Evolutionary conservation across 2,888 invertebrate genomes (phyloP).

Genomic region (Yponomeuta sedellus): DNA sequence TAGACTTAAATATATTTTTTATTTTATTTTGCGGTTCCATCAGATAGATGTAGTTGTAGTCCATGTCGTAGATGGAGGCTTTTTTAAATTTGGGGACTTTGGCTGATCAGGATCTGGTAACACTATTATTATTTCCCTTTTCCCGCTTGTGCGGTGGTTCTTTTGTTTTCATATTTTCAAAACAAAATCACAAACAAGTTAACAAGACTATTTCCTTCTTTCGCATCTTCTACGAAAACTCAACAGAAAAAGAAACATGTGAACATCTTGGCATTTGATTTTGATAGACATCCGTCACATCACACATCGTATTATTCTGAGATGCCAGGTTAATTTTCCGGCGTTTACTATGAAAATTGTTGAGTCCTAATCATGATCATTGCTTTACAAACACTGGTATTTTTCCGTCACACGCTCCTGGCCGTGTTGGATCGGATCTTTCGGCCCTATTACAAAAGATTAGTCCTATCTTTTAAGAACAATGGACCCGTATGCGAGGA

Average conservation of each 20-base stretch:
- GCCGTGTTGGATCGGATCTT: conserved; percentile 46
- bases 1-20: no score
- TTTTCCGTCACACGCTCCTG: conserved; percentile 57
- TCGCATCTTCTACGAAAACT: neutral
- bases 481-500: conserved; percentile 37
- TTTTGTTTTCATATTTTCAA: no score
- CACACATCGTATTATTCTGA: neutral
- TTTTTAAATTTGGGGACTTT: no score
- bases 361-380: conserved; percentile 47
- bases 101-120: no score
- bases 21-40: no score
- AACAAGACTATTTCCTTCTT: neutral
- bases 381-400: conserved; percentile 59
- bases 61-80: no score
- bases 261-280: neutral
- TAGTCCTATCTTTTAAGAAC: conserved; percentile 24
- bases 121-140: no score
- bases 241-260: neutral
- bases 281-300: neutral
- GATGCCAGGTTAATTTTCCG: neutral
- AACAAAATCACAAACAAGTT: no score
- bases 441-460: conserved; percentile 47
- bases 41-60: no score
- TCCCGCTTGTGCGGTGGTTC: no score
- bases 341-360: neutral